Evolutionary conservation across 2,888 invertebrate species (phyloP).

Genomic region (Fabriciana adippe): DNA sequence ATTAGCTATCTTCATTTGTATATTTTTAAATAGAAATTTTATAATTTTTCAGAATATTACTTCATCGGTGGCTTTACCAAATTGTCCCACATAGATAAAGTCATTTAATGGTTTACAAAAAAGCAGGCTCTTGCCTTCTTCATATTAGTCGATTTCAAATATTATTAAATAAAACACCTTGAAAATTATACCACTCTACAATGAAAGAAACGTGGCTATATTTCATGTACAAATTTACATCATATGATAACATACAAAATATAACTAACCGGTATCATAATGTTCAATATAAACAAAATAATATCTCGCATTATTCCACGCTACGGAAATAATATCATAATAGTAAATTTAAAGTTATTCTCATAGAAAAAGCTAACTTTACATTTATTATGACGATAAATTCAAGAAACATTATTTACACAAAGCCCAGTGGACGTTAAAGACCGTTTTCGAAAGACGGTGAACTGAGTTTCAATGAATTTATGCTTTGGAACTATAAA

Average conservation of each 20-base stretch:
- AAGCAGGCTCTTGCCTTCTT: too few relatives aligned
- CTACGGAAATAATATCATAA: neutral
- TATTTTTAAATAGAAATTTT: too few relatives aligned
- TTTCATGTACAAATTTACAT: too few relatives aligned
- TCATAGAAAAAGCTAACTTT: conserved; percentile 72
- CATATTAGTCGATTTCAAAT: too few relatives aligned
- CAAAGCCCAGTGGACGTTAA: conserved; percentile 78
- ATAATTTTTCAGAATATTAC: too few relatives aligned
- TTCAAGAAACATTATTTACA: conserved; percentile 79
- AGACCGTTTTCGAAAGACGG: conserved; percentile 75
- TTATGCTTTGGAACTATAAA: conserved; percentile 61
- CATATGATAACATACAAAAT: neutral
- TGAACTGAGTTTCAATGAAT: conserved; percentile 72
- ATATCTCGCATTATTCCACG: neutral
- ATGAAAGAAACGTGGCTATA: too few relatives aligned
- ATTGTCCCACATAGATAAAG: too few relatives aligned
- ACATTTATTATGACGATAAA: conserved; percentile 80
- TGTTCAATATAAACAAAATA: neutral
- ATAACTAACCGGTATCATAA: neutral
- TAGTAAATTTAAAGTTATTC: conserved; percentile 19
- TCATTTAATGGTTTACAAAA: too few relatives aligned
- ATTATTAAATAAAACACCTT: too few relatives aligned
- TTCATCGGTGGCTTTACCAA: too few relatives aligned
- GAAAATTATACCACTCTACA: too few relatives aligned
- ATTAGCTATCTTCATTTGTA: too few relatives aligned